phyloP scores from a whole-genome alignment of 2,888 invertebrate genomes.

The Drosophila heteroneura region DNA sequence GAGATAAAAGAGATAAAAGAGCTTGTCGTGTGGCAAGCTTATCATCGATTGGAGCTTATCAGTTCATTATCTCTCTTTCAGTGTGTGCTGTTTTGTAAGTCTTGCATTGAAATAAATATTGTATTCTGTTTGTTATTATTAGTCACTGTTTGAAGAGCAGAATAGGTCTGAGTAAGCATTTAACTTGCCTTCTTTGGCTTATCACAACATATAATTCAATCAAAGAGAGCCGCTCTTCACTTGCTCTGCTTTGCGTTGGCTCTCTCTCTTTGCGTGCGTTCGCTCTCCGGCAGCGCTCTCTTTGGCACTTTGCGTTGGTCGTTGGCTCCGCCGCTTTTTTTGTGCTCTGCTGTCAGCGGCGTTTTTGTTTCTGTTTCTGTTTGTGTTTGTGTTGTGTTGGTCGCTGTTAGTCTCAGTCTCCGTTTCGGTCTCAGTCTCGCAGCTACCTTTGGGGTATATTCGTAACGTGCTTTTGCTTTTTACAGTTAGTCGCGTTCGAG shows the following conservation, averaged over 20 bases:
- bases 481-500: constrained; percentile 86
- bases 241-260: constrained; percentile 30
- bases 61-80: constrained; percentile 58
- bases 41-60: constrained; percentile 59
- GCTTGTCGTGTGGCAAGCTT: constrained; percentile 40
- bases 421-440: constrained; percentile 59
- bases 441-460: constrained; percentile 83
- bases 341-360: constrained; percentile 10
- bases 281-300: constrained; percentile 17
- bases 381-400: constrained; percentile 35
- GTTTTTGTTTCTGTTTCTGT: constrained; percentile 23
- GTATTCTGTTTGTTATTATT: neutral
- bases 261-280: constrained; percentile 16
- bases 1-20: constrained; percentile 29
- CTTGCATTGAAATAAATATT: neutral
- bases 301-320: constrained; percentile 44
- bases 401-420: constrained; percentile 38
- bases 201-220: neutral
- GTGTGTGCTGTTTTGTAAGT: neutral
- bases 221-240: neutral
- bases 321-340: constrained; percentile 47
- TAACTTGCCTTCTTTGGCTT: neutral
- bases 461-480: constrained; percentile 84
- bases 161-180: neutral
- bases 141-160: neutral